A percentile compares a stretch with the other conserved stretches of the same genome.
These are phyloP conservation scores for Hylyphantes graminicola DNA, from an alignment of 1,140 invertebrate genomes.

Conservation along the genomic window DNA sequence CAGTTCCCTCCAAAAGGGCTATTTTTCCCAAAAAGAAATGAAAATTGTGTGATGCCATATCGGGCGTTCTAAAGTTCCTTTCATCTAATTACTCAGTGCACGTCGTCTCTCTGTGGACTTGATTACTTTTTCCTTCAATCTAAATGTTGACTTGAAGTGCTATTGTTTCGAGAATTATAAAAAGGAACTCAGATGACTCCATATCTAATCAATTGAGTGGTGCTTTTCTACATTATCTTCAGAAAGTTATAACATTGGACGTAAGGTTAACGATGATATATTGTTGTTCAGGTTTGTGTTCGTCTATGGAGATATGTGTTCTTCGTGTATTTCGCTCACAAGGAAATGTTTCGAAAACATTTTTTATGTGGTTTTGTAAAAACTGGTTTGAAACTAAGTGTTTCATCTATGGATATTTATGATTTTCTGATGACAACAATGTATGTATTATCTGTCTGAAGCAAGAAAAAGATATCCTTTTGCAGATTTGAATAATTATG, in stretches of 20 bases:
- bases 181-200: not conserved
- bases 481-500: no score
- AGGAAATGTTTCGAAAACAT: conserved; percentile 42
- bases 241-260: conserved; percentile 15
- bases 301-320: conserved; percentile 47
- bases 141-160: conserved; percentile 42
- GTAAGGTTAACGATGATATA: conserved; percentile 57
- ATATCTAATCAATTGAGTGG: conserved; percentile 58
- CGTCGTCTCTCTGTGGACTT: conserved; percentile 6
- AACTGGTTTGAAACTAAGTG: conserved; percentile 52
- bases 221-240: conserved; percentile 51
- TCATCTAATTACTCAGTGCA: conserved; percentile 3
- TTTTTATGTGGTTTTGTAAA: conserved; percentile 58
- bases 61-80: conserved; percentile 57
- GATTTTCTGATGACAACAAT: no score
- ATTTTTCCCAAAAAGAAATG: not conserved
- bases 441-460: no score
- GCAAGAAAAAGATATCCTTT: no score
- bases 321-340: conserved; percentile 34
- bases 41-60: conserved; percentile 40
- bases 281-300: conserved; percentile 56
- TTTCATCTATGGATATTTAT: no score
- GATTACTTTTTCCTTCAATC: conserved; percentile 19
- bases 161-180: conserved; percentile 52
- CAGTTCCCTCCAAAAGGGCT: conserved; percentile 37